Evolutionary conservation across 2,888 invertebrate genomes (phyloP).

Genomic region (Limenitis camilla): DNA sequence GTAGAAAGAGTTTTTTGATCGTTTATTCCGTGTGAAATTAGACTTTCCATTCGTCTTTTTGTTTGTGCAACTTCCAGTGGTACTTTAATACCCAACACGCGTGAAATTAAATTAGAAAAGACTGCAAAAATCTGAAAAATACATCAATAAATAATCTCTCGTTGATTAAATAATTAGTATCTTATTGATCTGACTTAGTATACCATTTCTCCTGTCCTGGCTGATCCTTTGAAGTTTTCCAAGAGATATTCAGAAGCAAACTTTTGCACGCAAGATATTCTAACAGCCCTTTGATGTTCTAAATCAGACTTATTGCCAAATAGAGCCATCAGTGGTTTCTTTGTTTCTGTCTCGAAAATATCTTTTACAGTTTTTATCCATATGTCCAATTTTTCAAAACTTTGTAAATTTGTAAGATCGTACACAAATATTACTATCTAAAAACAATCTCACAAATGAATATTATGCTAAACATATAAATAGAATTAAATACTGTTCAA

Average conservation of each 20-base stretch:
- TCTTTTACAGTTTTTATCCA: conserved; percentile 79
- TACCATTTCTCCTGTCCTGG: conserved; percentile 83
- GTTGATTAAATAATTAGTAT: too few relatives aligned
- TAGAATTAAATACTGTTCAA: neutral
- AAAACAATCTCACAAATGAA: conserved; percentile 30
- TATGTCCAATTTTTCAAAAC: conserved; percentile 82
- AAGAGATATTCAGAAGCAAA: conserved; percentile 78
- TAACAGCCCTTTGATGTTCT: conserved; percentile 81
- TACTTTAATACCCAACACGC: conserved; percentile 48
- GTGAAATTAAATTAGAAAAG: conserved; percentile 75
- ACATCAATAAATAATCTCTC: too few relatives aligned
- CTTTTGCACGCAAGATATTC: conserved; percentile 77
- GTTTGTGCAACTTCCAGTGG: conserved; percentile 32
- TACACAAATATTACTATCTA: conserved; percentile 87
- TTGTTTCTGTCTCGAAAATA: conserved; percentile 53
- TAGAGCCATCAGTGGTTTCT: conserved; percentile 74
- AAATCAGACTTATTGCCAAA: conserved; percentile 84
- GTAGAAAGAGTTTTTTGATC: conserved; percentile 26
- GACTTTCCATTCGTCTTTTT: conserved; percentile 31
- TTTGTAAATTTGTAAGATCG: conserved; percentile 86
- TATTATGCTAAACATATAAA: neutral
- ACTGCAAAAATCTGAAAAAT: too few relatives aligned
- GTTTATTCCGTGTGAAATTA: conserved; percentile 19
- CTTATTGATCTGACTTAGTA: too few relatives aligned
- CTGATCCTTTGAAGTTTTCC: conserved; percentile 78